Base-by-base conservation (phyloP, 1,140 invertebrate species). In the Lordiphosa clarofinis region DNA sequence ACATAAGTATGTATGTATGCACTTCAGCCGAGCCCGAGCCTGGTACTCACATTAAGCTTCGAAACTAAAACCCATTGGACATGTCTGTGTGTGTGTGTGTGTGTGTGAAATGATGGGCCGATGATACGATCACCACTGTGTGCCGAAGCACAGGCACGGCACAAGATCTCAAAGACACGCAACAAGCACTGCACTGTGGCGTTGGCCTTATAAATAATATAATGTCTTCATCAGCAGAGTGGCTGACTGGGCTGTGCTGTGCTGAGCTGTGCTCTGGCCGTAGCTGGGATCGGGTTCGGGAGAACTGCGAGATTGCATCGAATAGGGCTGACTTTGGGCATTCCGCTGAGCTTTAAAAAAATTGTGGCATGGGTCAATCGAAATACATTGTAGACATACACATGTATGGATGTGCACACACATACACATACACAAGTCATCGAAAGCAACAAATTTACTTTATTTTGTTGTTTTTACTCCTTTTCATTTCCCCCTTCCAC, bases 381-480 rank as follows among this genome's bases (percentile, higher is more conserved):
- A 31, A 31, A 19, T 42, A 42, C 40, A 19, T 42, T 42, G n/a
- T 42, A 21, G 13, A 15, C 15, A 19, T 42, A 42, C 11, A 12
- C 5, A 6, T 66, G 40, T 3, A 19, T 19, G 19, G 2, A 3
- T 19, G 19, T 19, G 19, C 19, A 19, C 19, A 19, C 19, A 19
- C 19, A 44, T 9, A 19, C 48, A 12, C 36, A 42, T 31, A 21
- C 40, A 58, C 19, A 58, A 57, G 47, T 46, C 55, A 48, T 47
- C 55, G 61, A 64, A 64, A 58, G 61, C 48, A 53, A 47, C 28
- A 58, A 64, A 31, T 56, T 46, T 56, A 56, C 44, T 55, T 62
- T 10, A 49, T 33, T 56, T 62, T 47, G 46, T 56, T 62, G 28
- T 31, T 31, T 36, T 52, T 64, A 44, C 50, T 48, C 28, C 48